Base-by-base conservation (phyloP, 2,888 invertebrate species). In the Dasysyrphus albostriatus region DNA sequence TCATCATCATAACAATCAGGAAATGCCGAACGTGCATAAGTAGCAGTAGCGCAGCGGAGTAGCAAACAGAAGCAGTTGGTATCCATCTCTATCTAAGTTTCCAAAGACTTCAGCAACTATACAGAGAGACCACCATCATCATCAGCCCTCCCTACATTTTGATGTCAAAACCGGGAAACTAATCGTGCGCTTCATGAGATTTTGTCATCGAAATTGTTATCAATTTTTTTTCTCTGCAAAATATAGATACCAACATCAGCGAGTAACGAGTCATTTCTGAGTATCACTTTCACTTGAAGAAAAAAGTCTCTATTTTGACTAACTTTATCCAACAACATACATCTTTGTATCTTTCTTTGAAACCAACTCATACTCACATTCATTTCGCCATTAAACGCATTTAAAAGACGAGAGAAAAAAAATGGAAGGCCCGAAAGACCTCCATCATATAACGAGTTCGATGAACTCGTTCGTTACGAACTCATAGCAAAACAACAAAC, bases 221-320 rank as follows among this genome's bases (percentile, higher is more conserved):
- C 67, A 78, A 75, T 80, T 82, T 54, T 24, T 24, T 24, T 70
- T 12, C 47, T 37, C 19, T 73, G 56, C 70, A 32, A 56, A 73
- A 58, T 6, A 51, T 51, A 14, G 6, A 51, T 24, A 6, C n/a
- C n/a, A n/a, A n/a, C n/a, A n/a, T n/a, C 6, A 63, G 54, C 65
- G 39, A 61, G 74, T 63, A 72, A 82, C 77, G 29, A 77, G 54
- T 7, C 39, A 72, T 83, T 79, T 87, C 78, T 79, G 72, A 65
- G 72, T 72, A 83, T 76, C 72, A 87, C 83, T 87, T 87, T 87
- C 87, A 87, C 83, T 82, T 87, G 51, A 34, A 58, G 24, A 78
- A 34, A 24, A 70, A 44, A 10, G 5, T 10, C 5, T 58, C 10
- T 37, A 34, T 58, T 58, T 58, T 37, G 58, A 10, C 34, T 12